Evolutionary conservation across 2,113 vertebrate genomes (phyloP).

Genomic region (Siniperca chuatsi): DNA sequence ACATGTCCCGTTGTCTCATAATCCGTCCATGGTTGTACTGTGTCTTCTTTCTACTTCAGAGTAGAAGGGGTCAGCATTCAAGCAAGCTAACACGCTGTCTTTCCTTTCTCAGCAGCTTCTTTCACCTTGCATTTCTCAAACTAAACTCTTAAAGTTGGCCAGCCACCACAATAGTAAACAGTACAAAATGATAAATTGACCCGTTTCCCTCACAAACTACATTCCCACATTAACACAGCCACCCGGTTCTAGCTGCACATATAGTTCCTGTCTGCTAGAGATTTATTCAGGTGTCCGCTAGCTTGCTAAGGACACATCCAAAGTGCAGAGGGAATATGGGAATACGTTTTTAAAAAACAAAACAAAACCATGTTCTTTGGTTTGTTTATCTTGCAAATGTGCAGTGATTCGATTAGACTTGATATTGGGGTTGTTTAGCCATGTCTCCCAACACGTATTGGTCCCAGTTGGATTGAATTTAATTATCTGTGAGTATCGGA

Average conservation of each 20-base stretch:
- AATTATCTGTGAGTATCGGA: slow-evolving; percentile 21
- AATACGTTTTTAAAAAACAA: neutral
- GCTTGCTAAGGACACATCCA: neutral
- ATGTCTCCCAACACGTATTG: neutral
- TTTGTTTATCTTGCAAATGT: neutral
- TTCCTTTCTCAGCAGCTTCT: slow-evolving; percentile 34
- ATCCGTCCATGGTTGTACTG: neutral
- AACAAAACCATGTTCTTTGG: neutral
- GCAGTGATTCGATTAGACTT: slow-evolving; percentile 11
- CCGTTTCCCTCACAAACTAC: neutral
- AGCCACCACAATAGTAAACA: neutral
- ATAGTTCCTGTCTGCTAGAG: neutral
- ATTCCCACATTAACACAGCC: slow-evolving; percentile 30
- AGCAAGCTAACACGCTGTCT: neutral
- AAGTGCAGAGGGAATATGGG: neutral
- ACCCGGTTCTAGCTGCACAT: neutral
- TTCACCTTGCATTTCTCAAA: neutral
- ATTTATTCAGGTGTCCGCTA: slow-evolving; percentile 23
- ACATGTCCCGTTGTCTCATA: neutral
- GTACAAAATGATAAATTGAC: slow-evolving; percentile 37
- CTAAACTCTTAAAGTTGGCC: neutral
- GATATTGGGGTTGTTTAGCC: neutral
- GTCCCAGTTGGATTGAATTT: neutral
- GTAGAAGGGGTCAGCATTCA: neutral
- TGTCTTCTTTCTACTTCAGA: neutral